phyloP scores from a whole-genome alignment of 35 echinoderm and acorn worm genomes.

The Heliocidaris erythrogramma region DNA sequence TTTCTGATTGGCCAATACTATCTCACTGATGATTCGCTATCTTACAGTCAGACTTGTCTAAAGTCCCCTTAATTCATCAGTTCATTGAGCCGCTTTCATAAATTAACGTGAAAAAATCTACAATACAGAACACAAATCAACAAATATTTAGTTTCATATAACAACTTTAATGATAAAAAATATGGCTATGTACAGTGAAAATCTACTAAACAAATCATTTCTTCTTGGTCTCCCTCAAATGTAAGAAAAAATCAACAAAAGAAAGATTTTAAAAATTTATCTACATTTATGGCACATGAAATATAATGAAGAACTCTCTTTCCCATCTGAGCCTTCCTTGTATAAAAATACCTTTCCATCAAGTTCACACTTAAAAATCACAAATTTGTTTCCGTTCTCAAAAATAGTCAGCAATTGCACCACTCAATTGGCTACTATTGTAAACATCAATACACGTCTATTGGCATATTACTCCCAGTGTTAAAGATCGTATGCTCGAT shows the following conservation, averaged over 20 bases:
- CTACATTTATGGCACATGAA: not conserved
- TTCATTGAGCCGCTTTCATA: not conserved
- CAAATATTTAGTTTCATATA: not conserved
- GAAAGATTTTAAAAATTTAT: not conserved
- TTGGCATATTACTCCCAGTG: no score
- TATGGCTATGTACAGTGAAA: not conserved
- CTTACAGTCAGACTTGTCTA: no score
- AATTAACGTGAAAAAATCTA: not conserved
- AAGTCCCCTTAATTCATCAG: no score
- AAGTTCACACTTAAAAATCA: not conserved
- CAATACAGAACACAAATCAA: not conserved
- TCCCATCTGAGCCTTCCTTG: not conserved
- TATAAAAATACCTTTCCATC: not conserved
- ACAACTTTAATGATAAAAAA: constrained; percentile 14
- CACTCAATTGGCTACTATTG: not conserved
- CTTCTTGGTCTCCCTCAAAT: not conserved
- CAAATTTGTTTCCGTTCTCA: not conserved
- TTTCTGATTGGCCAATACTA: no score
- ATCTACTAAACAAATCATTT: not conserved
- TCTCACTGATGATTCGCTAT: no score
- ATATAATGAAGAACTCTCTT: not conserved
- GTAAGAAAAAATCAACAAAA: not conserved
- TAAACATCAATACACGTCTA: not conserved
- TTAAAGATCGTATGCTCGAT: no score
- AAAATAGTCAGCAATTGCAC: not conserved